Base-by-base conservation (phyloP, 2,113 vertebrate species). In the Halcyon malimbica region DNA sequence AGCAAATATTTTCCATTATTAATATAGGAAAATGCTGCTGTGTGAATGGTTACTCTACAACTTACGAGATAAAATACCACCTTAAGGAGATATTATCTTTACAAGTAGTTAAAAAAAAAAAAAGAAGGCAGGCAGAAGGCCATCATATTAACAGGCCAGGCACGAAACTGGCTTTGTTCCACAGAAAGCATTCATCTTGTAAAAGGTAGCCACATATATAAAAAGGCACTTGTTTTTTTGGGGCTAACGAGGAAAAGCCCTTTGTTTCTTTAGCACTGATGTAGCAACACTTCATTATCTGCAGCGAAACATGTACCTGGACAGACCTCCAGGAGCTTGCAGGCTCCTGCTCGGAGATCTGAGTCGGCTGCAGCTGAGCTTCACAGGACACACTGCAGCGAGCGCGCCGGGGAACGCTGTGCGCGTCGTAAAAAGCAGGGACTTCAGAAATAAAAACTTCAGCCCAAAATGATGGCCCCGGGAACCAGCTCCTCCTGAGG, bases 1-100 rank as follows among this genome's bases (percentile, higher is more conserved):
- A 96, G 96, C 96, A 97, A 93, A 91, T 97, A 95, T 96, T 96
- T 96, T 96, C 96, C 96, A 84, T 96, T 92, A 95, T 96, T 95
- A 96, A 96, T 96, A 87, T 31, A 95, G 96, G 96, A 96, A 97
- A 97, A 96, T 46, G 96, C 93, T 97, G 96, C 91, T 80, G 87
- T 93, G 96, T 96, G 96, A 95, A 96, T 79, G 95, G 95, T 96
- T 97, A 96, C 87, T 96, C 96, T 97, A 97, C 84, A 95, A 87
- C 89, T 96, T 95, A 96, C 0, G 81, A 93, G 96, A 96, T 94
- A 96, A 93, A 97, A 95, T 97, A 96, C 89, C 96, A 87, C 96
- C 95, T 89, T 87, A 85, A 94, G 96, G 95, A 96, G 95, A 95
- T 97, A 96, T 96, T 94, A 96, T 92, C 93, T 94, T 96, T 96